phyloP scores from a whole-genome alignment of 2,113 vertebrate species.

The Pituophis catenifer region DNA sequence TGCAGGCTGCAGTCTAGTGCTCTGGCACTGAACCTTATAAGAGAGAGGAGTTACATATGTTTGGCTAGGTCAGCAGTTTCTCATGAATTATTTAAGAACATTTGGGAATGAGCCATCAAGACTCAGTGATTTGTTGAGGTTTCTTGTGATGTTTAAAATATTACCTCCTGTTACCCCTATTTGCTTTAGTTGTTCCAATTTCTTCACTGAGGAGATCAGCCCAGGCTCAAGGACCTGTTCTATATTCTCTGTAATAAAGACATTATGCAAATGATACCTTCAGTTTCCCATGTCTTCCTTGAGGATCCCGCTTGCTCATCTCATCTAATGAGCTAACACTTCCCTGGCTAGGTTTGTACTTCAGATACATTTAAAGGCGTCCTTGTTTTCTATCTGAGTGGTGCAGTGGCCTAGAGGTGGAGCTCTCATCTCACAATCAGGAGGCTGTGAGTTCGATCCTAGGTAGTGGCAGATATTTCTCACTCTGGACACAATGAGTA shows the following conservation, averaged over 20 bases:
- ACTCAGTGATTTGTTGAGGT: background rate
- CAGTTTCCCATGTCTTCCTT: background rate
- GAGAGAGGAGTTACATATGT: background rate
- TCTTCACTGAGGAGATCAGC: background rate
- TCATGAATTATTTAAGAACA: background rate
- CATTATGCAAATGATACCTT: background rate
- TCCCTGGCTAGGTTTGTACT: background rate
- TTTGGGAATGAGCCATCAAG: background rate
- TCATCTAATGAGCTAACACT: background rate
- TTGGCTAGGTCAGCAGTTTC: background rate
- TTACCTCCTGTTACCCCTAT: background rate
- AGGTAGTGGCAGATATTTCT: too few species aligned
- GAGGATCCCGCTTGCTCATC: background rate
- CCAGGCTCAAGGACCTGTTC: background rate
- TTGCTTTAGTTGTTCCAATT: background rate
- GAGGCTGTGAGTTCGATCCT: too few species aligned
- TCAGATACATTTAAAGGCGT: background rate
- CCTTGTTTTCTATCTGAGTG: background rate
- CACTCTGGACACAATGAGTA: too few species aligned
- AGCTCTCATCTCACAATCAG: too few species aligned
- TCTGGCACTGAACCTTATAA: background rate
- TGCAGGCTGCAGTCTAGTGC: background rate
- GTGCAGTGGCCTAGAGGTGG: too few species aligned
- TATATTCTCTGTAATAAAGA: background rate
- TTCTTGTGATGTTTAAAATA: background rate